phyloP scores from a whole-genome alignment of 2,113 vertebrate genomes.

The Apaloderma vittatum region DNA sequence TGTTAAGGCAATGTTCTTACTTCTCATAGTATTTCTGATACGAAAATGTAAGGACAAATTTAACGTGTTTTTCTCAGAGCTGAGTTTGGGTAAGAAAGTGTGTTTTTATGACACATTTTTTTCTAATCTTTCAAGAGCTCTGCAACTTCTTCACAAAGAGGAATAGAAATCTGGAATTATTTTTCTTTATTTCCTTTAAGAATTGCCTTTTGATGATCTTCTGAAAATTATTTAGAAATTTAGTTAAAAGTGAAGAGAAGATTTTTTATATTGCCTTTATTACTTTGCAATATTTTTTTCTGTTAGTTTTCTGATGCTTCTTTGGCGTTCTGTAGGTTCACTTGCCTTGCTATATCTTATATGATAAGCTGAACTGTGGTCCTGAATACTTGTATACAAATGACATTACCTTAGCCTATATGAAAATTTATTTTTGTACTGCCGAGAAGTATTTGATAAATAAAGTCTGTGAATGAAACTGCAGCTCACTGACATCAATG shows the following conservation, averaged over 20 bases:
- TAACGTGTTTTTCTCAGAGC: not conserved
- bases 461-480: not conserved
- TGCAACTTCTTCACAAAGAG: not conserved
- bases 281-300: not conserved
- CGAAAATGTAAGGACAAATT: not conserved
- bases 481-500: not conserved
- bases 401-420: not conserved
- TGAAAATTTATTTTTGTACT: not conserved
- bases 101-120: not conserved
- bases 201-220: not conserved
- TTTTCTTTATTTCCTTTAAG: not conserved
- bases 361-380: not conserved
- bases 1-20: not conserved
- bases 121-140: not conserved
- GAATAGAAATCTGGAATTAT: not conserved
- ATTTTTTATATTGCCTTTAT: not conserved
- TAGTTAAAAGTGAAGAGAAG: not conserved
- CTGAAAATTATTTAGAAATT: not conserved
- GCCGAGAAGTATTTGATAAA: not conserved
- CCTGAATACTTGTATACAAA: not conserved
- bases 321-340: not conserved
- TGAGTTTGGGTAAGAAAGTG: not conserved
- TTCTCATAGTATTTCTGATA: not conserved
- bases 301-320: not conserved
- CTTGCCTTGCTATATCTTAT: not conserved